Evolutionary conservation across 64 coral and sea anemone species (phyloP).

Genomic region (Acropora yongei): DNA sequence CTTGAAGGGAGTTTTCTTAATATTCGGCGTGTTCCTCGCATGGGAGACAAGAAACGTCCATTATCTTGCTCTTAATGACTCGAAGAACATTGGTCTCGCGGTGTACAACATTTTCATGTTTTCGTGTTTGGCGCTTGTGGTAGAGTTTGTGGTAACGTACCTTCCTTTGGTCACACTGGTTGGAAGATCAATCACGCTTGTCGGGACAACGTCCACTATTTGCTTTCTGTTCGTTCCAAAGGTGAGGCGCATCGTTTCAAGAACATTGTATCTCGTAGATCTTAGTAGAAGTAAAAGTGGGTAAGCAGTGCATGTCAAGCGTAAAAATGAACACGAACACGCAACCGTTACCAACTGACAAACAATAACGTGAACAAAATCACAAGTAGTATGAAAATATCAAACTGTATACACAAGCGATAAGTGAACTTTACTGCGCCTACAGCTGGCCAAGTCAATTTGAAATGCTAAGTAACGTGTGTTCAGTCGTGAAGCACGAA

Average conservation of each 20-base stretch:
- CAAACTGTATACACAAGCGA: too few species aligned
- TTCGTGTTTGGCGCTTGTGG: slow-evolving; percentile 55
- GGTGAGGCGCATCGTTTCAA: not conserved
- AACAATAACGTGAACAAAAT: too few species aligned
- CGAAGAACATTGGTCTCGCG: slow-evolving; percentile 67
- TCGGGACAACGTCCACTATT: slow-evolving; percentile 66
- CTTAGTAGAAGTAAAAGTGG: too few species aligned
- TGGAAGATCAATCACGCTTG: slow-evolving; percentile 24
- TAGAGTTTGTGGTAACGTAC: slow-evolving; percentile 40
- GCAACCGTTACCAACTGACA: too few species aligned
- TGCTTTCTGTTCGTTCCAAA: slow-evolving; percentile 71
- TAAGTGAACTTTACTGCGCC: too few species aligned
- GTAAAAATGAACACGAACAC: too few species aligned
- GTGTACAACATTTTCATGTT: slow-evolving; percentile 90
- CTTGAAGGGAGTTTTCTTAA: slow-evolving; percentile 64
- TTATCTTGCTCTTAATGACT: slow-evolving; percentile 60
- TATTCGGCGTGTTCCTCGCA: slow-evolving; percentile 72
- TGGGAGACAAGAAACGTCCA: slow-evolving; percentile 72
- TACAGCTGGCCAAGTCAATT: too few species aligned
- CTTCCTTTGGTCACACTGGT: slow-evolving; percentile 11
- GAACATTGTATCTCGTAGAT: too few species aligned
- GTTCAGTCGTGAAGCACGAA: too few species aligned
- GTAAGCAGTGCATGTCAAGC: too few species aligned
- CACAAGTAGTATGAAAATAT: too few species aligned
- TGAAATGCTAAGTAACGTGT: too few species aligned